Evolutionary conservation across 2,888 invertebrate genomes (phyloP).

Genomic region (Stramonita haemastoma): DNA sequence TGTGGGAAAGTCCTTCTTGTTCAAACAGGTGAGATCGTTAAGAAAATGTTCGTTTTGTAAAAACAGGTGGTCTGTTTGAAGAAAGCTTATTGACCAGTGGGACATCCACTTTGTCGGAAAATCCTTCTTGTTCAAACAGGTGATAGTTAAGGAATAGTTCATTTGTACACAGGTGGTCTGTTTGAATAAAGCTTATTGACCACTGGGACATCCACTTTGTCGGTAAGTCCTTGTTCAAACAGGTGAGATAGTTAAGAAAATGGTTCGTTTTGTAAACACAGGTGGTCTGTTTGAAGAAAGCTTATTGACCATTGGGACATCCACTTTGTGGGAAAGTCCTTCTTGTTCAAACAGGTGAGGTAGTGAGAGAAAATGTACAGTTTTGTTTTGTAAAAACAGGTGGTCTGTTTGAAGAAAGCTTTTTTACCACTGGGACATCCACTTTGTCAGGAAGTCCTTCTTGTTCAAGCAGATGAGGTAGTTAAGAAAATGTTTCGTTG

Average conservation of each 20-base stretch:
- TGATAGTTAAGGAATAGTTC: no score
- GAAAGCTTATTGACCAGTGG: no score
- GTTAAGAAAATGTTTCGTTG: no score
- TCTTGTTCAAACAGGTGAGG: conserved; percentile 52
- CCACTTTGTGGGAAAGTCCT: conserved; percentile 48
- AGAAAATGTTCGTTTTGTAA: no score
- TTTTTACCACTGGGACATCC: no score
- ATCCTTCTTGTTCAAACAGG: conserved; percentile 1
- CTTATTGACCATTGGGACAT: conserved; percentile 53
- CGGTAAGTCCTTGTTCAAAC: background rate
- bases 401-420: background rate
- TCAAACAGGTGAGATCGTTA: conserved; percentile 48
- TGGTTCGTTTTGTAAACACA: no score
- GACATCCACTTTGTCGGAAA: background rate
- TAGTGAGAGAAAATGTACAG: no score
- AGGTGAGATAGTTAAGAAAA: no score
- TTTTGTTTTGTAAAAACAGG: background rate
- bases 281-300: no score
- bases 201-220: no score
- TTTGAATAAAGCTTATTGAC: no score
- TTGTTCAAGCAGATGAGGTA: background rate
- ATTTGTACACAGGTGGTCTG: no score
- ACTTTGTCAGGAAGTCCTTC: background rate
- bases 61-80: background rate
- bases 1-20: conserved; percentile 47